phyloP scores from a whole-genome alignment of 2,113 vertebrate genomes.

The Taurulus bubalis region DNA sequence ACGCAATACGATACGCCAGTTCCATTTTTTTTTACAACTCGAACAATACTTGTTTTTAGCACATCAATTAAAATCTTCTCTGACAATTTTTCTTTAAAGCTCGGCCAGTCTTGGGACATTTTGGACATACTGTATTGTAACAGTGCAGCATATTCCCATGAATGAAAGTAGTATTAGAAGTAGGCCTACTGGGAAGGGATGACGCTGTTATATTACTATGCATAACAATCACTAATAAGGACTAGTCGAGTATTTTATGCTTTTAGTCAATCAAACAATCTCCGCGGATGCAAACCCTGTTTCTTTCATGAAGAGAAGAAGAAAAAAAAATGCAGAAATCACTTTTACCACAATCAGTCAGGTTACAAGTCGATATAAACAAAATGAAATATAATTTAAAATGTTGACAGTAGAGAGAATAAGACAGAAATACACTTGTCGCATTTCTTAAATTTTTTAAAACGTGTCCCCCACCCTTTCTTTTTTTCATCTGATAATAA shows the following conservation, averaged over 20 bases:
- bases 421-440: neutral
- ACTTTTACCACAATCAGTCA: neutral
- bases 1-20: neutral
- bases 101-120: constrained; percentile 6
- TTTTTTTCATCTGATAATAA: constrained; percentile 34
- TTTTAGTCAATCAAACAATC: neutral
- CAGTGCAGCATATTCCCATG: neutral
- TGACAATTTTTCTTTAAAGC: neutral
- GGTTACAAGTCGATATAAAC: constrained; percentile 7
- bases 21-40: neutral
- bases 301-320: neutral
- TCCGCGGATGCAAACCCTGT: neutral
- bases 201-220: neutral
- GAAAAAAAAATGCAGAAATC: neutral
- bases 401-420: neutral
- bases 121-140: neutral
- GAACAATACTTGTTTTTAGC: neutral
- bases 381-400: neutral
- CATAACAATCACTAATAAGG: neutral
- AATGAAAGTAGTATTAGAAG: neutral
- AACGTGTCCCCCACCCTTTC: neutral
- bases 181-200: neutral
- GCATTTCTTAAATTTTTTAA: constrained; percentile 14
- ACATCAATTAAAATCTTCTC: neutral
- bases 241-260: neutral